Conservation (phyloP, 1,140 invertebrate genomes). For the Teleopsis dalmanni region DNA sequence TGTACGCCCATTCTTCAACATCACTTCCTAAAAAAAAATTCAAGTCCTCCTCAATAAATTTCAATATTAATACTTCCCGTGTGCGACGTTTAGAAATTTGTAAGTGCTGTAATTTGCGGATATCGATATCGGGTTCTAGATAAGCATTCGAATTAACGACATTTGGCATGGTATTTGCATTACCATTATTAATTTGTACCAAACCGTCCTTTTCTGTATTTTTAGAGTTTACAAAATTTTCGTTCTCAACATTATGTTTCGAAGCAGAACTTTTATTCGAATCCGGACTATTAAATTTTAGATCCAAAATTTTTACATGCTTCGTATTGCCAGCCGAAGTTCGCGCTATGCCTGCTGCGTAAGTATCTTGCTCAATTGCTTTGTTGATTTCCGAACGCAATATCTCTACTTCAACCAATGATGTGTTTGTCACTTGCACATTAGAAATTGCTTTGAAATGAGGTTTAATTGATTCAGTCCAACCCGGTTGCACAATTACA, state of each 20-base stretch:
- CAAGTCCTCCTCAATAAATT: slow-evolving; percentile 27
- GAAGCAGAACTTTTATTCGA: too few species aligned
- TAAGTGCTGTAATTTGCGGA: slow-evolving; percentile 24
- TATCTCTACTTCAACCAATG: slow-evolving; percentile 12
- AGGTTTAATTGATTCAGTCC: slow-evolving; percentile 14
- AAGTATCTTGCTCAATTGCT: slow-evolving; percentile 14
- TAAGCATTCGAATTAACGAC: slow-evolving; percentile 21
- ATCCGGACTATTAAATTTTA: too few species aligned
- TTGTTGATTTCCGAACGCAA: slow-evolving; percentile 26
- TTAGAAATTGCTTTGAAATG: slow-evolving; percentile 4
- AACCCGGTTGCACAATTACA: slow-evolving; percentile 27
- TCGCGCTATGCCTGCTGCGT: background rate
- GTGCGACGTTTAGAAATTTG: slow-evolving; percentile 28
- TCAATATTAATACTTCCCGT: slow-evolving; percentile 29
- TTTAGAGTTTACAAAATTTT: slow-evolving; percentile 20
- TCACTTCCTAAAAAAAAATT: slow-evolving; percentile 19
- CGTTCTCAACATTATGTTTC: too few species aligned
- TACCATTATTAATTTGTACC: background rate
- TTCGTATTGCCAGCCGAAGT: slow-evolving; percentile 16
- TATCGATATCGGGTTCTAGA: slow-evolving; percentile 18
- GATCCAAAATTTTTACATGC: slow-evolving; percentile 10
- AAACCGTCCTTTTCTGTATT: slow-evolving; percentile 8
- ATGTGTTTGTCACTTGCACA: slow-evolving; percentile 19
- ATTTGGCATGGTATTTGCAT: slow-evolving; percentile 15
- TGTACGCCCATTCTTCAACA: slow-evolving; percentile 26